A percentile compares a stretch with the other conserved stretches of the same genome.
phyloP scores from a whole-genome alignment of 2,113 vertebrate species.

The Ahaetulla prasina region DNA sequence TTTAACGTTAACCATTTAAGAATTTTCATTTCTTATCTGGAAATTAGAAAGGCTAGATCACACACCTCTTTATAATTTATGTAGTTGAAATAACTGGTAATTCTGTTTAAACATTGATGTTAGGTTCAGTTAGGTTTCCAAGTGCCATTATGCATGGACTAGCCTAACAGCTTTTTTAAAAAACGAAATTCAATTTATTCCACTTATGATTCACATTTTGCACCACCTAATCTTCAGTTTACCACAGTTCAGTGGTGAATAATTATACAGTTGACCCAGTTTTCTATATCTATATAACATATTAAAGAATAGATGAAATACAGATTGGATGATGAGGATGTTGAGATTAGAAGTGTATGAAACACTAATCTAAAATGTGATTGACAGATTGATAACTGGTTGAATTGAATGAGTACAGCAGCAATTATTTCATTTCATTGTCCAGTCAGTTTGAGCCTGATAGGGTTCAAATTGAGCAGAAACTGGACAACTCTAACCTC shows the following conservation, averaged over 20 bases:
- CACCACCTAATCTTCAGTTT: not conserved
- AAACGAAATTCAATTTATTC: not conserved
- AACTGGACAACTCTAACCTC: not conserved
- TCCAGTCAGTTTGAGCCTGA: not conserved
- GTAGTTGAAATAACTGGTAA: not conserved
- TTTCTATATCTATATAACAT: not conserved
- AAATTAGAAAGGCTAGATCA: not conserved
- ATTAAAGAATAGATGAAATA: not conserved
- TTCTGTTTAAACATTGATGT: not conserved
- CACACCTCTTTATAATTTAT: not conserved
- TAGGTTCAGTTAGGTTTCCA: not conserved
- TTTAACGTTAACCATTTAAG: not conserved
- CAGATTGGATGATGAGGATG: not conserved
- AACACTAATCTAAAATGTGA: not conserved
- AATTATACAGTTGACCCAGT: not conserved
- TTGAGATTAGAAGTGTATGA: not conserved
- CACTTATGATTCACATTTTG: not conserved
- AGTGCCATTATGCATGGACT: not conserved
- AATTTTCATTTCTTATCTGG: not conserved
- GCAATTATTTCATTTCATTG: not conserved
- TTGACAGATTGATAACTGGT: not conserved
- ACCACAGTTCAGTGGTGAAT: not conserved
- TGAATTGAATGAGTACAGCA: not conserved
- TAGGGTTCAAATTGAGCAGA: not conserved
- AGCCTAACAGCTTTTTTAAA: not conserved